A percentile compares a stretch with the other conserved stretches of the same genome.
Evolutionary conservation across 2,888 invertebrate genomes (phyloP).

Genomic region (Patella depressa): DNA sequence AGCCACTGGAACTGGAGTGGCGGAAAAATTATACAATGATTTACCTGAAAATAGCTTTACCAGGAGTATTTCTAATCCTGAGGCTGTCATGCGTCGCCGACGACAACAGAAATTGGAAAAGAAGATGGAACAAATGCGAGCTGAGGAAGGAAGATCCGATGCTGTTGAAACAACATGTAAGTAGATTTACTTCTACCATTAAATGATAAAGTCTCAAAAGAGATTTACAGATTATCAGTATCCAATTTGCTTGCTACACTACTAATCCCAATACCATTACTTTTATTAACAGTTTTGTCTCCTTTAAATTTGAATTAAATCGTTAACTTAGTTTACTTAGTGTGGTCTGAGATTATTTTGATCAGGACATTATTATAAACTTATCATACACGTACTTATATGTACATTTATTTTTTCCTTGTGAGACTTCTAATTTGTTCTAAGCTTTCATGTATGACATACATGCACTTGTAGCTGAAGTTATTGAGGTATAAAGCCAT

Average conservation of each 20-base stretch:
- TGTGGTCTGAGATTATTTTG: too few relatives aligned
- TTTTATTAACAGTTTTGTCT: too few relatives aligned
- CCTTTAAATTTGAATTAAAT: too few relatives aligned
- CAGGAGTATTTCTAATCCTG: slow-evolving; percentile 98
- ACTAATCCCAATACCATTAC: too few relatives aligned
- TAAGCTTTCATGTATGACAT: slow-evolving; percentile 4
- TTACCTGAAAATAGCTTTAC: slow-evolving; percentile 97
- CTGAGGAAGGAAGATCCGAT: slow-evolving; percentile 94
- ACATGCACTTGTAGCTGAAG: not conserved
- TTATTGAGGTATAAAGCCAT: not conserved
- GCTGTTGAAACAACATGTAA: slow-evolving; percentile 72
- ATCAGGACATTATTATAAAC: too few relatives aligned
- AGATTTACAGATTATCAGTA: too few relatives aligned
- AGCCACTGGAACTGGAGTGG: slow-evolving; percentile 54
- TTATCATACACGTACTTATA: too few relatives aligned
- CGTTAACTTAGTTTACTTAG: too few relatives aligned
- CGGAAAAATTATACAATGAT: slow-evolving; percentile 76
- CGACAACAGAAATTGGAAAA: slow-evolving; percentile 96
- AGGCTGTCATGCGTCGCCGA: slow-evolving; percentile 97
- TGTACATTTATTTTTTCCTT: not conserved
- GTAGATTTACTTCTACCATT: not conserved
- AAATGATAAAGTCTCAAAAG: too few relatives aligned
- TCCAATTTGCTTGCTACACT: too few relatives aligned
- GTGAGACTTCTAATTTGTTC: not conserved
- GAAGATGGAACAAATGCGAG: slow-evolving; percentile 94